Base-by-base conservation (phyloP, 2,888 invertebrate genomes). In the Diaprepes abbreviatus region DNA sequence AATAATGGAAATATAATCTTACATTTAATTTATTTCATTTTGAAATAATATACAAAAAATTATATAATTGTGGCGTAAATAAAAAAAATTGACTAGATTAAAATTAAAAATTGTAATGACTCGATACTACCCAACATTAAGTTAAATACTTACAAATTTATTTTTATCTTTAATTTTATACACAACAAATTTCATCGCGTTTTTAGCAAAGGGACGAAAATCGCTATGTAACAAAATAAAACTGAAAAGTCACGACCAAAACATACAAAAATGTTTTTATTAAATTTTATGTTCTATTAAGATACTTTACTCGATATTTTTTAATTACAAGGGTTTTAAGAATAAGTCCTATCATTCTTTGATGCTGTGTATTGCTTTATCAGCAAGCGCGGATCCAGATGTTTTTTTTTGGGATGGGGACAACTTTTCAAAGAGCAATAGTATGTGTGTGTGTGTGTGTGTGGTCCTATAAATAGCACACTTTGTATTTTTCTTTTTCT, bases 111-210 rank as follows among this genome's bases (percentile, higher is more conserved):
- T 59, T 63, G 55, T 71, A 69, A 71, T 76, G 74, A 76, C 76
- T 77, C 71, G 73, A 78, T 73, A 78, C 79, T 79, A 79, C 77
- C 76, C 78, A 78, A 79, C 78, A 79, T 79, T 79, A 70, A 60
- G 66, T 66, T 70, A 77, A 79, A 79, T 79, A 80, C 79, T 78
- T 80, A 79, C 77, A 79, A 79, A 77, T 78, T 77, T 79, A 78
- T 74, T 77, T 52, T 60, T 67, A 50, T 66, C 45, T 74, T 75
- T 67, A 68, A 63, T 66, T 70, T 77, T 78, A 75, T 78, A 79
- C 79, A 79, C 77, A 80, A 79, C 78, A 78, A 76, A 77, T 74
- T 78, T 79, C 76, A 75, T 72, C 72, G 74, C 76, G 77, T 74
- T 74, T 71, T 74, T 76, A 67, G 63, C 54, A 57, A 54, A 58